Conservation (phyloP, 2,113 vertebrate genomes). For the Smithornis capensis region DNA sequence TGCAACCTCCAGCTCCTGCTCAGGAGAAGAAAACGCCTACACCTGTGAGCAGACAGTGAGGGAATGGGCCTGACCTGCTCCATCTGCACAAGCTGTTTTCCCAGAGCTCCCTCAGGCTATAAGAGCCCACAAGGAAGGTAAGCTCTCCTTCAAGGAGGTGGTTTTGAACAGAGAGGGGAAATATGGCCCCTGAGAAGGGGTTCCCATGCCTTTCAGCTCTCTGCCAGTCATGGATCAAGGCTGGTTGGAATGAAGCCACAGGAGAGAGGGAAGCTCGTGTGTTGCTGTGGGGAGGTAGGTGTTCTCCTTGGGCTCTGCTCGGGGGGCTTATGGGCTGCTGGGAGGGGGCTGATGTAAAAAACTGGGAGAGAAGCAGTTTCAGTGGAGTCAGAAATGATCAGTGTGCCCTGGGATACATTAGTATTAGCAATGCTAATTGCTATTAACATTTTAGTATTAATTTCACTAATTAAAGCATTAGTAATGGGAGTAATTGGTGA, state of each 20-base stretch:
- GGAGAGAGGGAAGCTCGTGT: neutral
- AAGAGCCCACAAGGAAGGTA: neutral
- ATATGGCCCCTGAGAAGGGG: neutral
- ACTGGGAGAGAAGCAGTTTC: neutral
- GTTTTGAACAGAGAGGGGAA: neutral
- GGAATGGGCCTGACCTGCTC: neutral
- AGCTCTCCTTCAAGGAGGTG: neutral
- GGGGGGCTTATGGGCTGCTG: neutral
- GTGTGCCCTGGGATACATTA: neutral
- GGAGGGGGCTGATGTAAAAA: neutral
- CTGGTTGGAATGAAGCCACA: neutral
- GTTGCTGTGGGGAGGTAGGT: neutral
- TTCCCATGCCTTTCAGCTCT: fast-evolving
- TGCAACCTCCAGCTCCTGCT: neutral
- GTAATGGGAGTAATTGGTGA: fast-evolving
- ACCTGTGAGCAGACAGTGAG: neutral
- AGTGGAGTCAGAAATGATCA: neutral
- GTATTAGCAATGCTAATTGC: too few species aligned
- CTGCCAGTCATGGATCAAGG: neutral
- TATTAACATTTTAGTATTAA: too few species aligned
- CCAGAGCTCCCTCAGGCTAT: neutral
- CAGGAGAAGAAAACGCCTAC: neutral
- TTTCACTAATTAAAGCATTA: too few species aligned
- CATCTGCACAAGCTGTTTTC: neutral
- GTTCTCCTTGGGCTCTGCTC: neutral